Evolutionary conservation across 2,113 vertebrate species (phyloP), one percentile per base, ranked within the genome.

Genomic region (Typhlomys cinereus): DNA sequence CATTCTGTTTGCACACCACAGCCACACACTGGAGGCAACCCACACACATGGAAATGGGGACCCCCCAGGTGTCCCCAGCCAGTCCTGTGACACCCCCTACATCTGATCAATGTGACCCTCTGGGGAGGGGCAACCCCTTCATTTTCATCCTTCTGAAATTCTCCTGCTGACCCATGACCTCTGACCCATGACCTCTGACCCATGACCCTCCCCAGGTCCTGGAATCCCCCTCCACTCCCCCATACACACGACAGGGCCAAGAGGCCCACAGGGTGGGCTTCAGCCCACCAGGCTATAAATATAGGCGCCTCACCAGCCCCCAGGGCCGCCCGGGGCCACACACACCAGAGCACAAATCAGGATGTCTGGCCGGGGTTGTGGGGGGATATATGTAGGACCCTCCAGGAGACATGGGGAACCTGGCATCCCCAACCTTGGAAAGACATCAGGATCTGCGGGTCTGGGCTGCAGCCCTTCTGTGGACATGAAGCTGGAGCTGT

Each of bases 211-310:
- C 39, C 70, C 36, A 44, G 48, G 44, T 79, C 52, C 25, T n/a
- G 2, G 83, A 76, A n/a, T n/a, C 54, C 41, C 61, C 41, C 44
- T 20, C 29, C 50, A 15, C n/a, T 61, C 3, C 13, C 23, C n/a
- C n/a, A n/a, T 25, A 48, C 61, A 90, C 64, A 52, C 21, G n/a
- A n/a, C 6, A 23, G 46, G 79, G 85, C 27, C 31, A 9, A 78
- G n/a, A 78, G 15, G 41, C 39, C 79, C 64, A 5, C 0, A 2
- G 85, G 88, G 59, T 41, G 83, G 93, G 91, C 87, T 91, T 93
- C 93, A 88, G 95, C 79, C 83, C 78, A 66, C 94, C 92, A 95
- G 95, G 96, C 96, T 96, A 96, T 97, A 95, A 96, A 89, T 79
- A 79, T 57, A 85, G 92, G n/a, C 7, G 1, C 57, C 84, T 74